phyloP scores from a whole-genome alignment of 2,113 vertebrate species.

The Tretioscincus oriximinensis region DNA sequence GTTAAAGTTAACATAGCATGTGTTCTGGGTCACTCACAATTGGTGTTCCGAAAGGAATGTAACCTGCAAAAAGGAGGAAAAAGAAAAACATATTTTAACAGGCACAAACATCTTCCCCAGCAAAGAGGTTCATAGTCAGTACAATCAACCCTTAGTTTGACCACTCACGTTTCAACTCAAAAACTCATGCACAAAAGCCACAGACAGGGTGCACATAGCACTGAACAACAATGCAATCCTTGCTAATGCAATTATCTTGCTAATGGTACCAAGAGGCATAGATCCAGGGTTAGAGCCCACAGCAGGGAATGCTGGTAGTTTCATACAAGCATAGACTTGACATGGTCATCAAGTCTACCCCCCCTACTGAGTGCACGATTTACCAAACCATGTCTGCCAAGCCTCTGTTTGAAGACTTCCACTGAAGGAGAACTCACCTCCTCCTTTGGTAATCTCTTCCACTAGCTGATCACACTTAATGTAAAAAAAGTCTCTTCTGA shows the following conservation, averaged over 20 bases:
- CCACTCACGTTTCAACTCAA: not conserved
- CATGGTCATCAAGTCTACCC: too few relatives aligned
- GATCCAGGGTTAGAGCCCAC: not conserved
- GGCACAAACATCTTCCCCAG: too few relatives aligned
- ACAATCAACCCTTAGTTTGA: not conserved
- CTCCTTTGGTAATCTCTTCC: too few relatives aligned
- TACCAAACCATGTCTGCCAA: too few relatives aligned
- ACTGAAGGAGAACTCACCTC: too few relatives aligned
- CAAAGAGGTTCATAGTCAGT: not conserved
- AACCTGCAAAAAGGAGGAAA: conserved; percentile 73
- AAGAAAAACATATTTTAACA: not conserved
- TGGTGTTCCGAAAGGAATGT: conserved; percentile 92
- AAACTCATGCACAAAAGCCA: not conserved
- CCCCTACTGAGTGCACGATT: too few relatives aligned
- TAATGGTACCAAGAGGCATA: not conserved
- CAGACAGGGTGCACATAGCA: not conserved
- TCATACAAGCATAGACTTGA: too few relatives aligned
- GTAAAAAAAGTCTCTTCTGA: too few relatives aligned
- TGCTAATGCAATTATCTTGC: not conserved
- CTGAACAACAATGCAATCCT: not conserved
- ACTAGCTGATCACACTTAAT: too few relatives aligned
- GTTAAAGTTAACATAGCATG: fast-evolving
- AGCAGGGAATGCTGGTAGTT: not conserved
- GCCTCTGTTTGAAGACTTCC: too few relatives aligned
- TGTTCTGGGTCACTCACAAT: conserved; percentile 81